Evolutionary conservation across 2,797 vertebrate species (phyloP).

Genomic region (Girardinus metallicus): DNA sequence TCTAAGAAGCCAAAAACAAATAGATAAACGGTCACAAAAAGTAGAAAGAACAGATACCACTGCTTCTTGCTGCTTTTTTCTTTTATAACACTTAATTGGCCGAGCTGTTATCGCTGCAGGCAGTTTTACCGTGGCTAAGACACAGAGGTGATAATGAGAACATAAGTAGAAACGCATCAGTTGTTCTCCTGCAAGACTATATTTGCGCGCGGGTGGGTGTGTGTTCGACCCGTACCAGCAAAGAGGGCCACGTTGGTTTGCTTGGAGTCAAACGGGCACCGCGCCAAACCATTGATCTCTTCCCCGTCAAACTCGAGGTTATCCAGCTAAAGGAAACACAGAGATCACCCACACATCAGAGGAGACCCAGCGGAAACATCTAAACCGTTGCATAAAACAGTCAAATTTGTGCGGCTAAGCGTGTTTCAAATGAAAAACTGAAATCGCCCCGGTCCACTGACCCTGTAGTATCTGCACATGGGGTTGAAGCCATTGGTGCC

Average conservation of each 20-base stretch:
- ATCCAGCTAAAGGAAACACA: conserved; percentile 88
- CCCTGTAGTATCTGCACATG: conserved; percentile 98
- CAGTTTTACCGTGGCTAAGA: conserved; percentile 62
- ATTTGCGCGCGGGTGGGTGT: conserved; percentile 36
- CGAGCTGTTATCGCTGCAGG: conserved; percentile 60
- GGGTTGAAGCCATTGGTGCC: conserved; percentile 99
- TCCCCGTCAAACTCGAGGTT: conserved; percentile 98
- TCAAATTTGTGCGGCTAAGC: conserved; percentile 14
- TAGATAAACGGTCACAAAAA: conserved; percentile 29
- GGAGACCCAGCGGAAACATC: conserved; percentile 8
- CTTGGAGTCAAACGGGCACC: conserved; percentile 98
- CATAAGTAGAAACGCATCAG: conserved; percentile 60
- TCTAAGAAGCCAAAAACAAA: conserved; percentile 81
- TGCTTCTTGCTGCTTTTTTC: conserved; percentile 31
- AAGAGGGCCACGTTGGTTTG: conserved; percentile 99
- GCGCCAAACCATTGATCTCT: conserved; percentile 98
- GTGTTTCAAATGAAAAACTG: conserved; percentile 1
- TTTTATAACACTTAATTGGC: conserved; percentile 64
- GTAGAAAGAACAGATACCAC: conserved; percentile 12
- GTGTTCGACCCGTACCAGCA: conserved; percentile 87
- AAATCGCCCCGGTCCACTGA: conserved; percentile 72
- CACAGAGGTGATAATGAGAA: conserved; percentile 71
- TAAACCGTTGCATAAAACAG: conserved; percentile 24
- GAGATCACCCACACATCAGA: conserved; percentile 58
- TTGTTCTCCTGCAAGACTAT: conserved; percentile 40